These are phyloP conservation scores for Cygnus olor DNA, from an alignment of 2,797 vertebrate genomes.

Conservation along the genomic window DNA sequence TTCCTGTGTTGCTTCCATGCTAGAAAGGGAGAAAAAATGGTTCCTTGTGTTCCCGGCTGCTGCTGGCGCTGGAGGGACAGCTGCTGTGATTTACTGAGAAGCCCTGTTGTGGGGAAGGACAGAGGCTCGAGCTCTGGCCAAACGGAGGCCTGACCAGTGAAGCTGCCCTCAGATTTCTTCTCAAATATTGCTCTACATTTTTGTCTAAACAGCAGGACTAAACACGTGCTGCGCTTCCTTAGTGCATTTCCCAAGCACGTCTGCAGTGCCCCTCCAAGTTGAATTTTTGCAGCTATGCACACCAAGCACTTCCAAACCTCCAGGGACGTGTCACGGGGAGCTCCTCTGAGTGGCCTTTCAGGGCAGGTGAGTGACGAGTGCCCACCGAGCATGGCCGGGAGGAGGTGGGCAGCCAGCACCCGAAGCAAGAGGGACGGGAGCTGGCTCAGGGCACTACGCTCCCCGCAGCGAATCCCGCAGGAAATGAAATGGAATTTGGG, in stretches of 20 bases:
- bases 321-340: neutral
- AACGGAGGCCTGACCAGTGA: neutral
- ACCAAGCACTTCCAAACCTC: neutral
- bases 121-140: neutral
- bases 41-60: slow-evolving; percentile 7
- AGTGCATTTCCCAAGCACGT: neutral
- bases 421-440: neutral
- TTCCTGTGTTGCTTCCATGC: neutral
- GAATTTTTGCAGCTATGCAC: neutral
- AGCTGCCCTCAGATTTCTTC: neutral
- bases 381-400: neutral
- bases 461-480: neutral
- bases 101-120: neutral
- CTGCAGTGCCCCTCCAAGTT: neutral
- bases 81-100: slow-evolving; percentile 52
- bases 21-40: slow-evolving; percentile 52
- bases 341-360: neutral
- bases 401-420: neutral
- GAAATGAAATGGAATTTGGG: neutral
- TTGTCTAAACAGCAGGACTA: neutral
- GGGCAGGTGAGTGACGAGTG: rapidly evolving
- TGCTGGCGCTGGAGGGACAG: slow-evolving; percentile 24
- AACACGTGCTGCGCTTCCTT: neutral
- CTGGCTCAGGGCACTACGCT: neutral
- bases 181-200: neutral